A percentile compares a stretch with the other conserved stretches of the same genome.
These are phyloP conservation scores for Raja brachyura DNA, from an alignment of 2,113 vertebrate genomes.

Conservation along the genomic window DNA sequence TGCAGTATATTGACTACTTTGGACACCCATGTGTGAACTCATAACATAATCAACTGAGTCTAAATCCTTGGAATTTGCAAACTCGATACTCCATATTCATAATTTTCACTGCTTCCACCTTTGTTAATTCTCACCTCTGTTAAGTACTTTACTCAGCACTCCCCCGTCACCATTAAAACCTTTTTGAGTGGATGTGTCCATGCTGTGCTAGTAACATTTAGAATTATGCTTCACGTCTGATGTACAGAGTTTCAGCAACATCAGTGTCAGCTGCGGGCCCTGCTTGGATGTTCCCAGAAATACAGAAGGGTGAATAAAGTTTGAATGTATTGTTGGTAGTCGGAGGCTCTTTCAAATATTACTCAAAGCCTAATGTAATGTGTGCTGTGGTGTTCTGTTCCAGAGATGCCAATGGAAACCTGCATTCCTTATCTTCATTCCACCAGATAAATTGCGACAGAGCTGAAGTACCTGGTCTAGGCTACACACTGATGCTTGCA, in stretches of 20 bases:
- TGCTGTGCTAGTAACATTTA: background rate
- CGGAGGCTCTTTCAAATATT: background rate
- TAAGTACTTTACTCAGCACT: background rate
- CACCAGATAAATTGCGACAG: background rate
- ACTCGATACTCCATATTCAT: background rate
- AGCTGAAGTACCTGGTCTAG: background rate
- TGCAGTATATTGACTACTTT: background rate
- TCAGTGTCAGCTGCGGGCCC: background rate
- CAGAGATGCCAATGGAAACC: slow-evolving; percentile 4
- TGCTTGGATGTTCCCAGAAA: background rate
- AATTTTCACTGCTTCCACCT: background rate
- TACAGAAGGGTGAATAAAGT: background rate
- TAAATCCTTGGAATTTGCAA: background rate
- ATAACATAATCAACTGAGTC: background rate
- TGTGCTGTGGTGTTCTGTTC: slow-evolving; percentile 9
- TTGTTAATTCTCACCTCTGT: background rate
- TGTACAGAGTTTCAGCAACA: background rate
- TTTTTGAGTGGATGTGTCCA: background rate
- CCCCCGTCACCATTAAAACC: background rate
- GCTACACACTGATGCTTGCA: background rate
- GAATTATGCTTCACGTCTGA: background rate
- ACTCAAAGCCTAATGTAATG: background rate
- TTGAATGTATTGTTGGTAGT: background rate
- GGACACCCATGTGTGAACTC: background rate
- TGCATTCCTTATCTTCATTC: slow-evolving; percentile 2